A percentile compares a stretch with the other conserved stretches of the same genome.
These are phyloP conservation scores for Zaprionus obscuricornis DNA, from an alignment of 2,888 invertebrate genomes.

Conservation along the genomic window DNA sequence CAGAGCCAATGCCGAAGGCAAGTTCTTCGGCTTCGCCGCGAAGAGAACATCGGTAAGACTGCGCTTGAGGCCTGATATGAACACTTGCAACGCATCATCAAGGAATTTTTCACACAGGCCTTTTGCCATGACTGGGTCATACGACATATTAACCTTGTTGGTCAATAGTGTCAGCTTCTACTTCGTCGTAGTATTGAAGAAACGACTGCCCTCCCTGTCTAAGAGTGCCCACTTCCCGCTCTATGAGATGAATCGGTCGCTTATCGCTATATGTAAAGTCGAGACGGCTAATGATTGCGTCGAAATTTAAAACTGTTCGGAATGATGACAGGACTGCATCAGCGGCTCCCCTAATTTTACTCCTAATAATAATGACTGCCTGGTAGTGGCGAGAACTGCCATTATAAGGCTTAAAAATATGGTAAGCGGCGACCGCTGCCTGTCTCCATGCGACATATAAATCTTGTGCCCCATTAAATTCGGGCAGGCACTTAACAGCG, in stretches of 20 bases:
- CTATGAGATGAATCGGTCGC: constrained; percentile 4
- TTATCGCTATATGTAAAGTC: constrained; percentile 8
- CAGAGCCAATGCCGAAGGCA: not conserved
- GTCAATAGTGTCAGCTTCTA: not conserved
- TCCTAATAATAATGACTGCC: not conserved
- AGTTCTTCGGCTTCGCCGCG: not conserved
- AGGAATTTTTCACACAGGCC: constrained; percentile 1
- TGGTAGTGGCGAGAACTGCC: constrained; percentile 1
- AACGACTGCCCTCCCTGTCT: not conserved
- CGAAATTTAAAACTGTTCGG: not conserved
- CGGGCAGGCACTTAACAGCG: not conserved
- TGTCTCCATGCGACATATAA: constrained; percentile 2
- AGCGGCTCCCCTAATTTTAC: not conserved
- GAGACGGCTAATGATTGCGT: constrained; percentile 6
- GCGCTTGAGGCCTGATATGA: constrained; percentile 1
- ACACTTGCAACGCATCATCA: not conserved
- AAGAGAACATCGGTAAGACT: not conserved
- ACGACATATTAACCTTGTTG: not conserved
- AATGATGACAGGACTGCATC: not conserved
- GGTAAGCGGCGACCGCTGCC: not conserved
- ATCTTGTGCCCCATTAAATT: not conserved
- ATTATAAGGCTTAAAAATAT: not conserved
- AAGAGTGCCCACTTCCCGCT: not conserved
- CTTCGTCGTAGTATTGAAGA: constrained; percentile 1
- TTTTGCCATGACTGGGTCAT: not conserved